Evolutionary conservation across 2,888 invertebrate species (phyloP).

Genomic region (Eledona agricola): DNA sequence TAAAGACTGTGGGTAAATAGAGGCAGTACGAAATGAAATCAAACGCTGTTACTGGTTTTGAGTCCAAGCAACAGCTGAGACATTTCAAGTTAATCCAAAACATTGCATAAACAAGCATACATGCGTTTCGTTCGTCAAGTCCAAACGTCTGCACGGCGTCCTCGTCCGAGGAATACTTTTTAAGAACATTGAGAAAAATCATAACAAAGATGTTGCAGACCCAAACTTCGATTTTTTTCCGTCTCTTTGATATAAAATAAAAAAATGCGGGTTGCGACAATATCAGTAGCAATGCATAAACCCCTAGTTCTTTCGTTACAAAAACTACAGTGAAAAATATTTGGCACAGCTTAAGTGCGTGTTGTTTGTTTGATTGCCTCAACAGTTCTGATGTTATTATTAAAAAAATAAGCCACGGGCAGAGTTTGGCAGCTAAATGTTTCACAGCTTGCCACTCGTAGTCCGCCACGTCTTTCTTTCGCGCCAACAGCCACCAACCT

Average conservation of each 20-base stretch:
- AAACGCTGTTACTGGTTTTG: slow-evolving; percentile 29
- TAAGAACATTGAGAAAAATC: slow-evolving; percentile 48
- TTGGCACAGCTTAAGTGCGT: slow-evolving; percentile 65
- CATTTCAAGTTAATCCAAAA: slow-evolving; percentile 81
- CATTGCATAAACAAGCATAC: slow-evolving; percentile 66
- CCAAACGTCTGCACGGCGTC: slow-evolving; percentile 45
- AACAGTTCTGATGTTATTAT: slow-evolving; percentile 66
- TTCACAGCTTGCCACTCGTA: slow-evolving; percentile 77
- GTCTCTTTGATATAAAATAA: slow-evolving; percentile 62
- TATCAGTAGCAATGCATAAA: slow-evolving; percentile 44
- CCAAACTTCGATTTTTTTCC: slow-evolving; percentile 67
- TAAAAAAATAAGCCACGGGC: slow-evolving; percentile 68
- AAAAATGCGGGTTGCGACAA: slow-evolving; percentile 67
- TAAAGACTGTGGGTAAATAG: slow-evolving; percentile 83
- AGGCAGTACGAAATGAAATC: slow-evolving; percentile 78
- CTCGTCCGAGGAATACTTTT: slow-evolving; percentile 42
- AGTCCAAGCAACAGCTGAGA: slow-evolving; percentile 76
- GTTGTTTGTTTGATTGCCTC: slow-evolving; percentile 51
- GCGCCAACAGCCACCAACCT: slow-evolving; percentile 67
- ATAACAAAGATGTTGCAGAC: slow-evolving; percentile 65
- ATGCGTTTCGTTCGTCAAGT: slow-evolving; percentile 61
- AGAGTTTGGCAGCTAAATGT: slow-evolving; percentile 64
- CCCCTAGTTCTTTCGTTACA: slow-evolving; percentile 42
- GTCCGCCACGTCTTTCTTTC: slow-evolving; percentile 73
- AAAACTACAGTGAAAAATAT: slow-evolving; percentile 64